phyloP scores from a whole-genome alignment of 1,140 invertebrate genomes.

The Tetramorium parvispinum region DNA sequence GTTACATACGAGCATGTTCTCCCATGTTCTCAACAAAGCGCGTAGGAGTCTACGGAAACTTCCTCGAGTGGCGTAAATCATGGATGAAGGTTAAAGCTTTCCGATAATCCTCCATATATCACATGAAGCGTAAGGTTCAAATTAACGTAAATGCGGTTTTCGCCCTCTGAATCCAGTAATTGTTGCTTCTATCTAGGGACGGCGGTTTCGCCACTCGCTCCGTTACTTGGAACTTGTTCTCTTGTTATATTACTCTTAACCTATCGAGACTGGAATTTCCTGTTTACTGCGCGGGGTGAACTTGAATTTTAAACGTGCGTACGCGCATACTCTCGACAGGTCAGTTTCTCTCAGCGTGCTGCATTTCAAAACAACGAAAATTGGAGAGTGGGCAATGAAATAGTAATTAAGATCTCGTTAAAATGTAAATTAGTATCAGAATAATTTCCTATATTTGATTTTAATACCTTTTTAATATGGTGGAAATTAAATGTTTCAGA shows the following conservation, averaged over 20 bases:
- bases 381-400: background rate
- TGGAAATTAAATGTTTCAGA: background rate
- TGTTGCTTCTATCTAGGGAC: constrained; percentile 48
- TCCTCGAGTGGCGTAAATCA: constrained; percentile 58
- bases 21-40: background rate
- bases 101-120: constrained; percentile 68
- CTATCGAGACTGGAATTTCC: constrained; percentile 37
- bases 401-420: background rate
- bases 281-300: background rate
- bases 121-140: constrained; percentile 18
- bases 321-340: background rate
- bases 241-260: constrained; percentile 51
- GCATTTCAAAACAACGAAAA: constrained; percentile 13
- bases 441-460: constrained; percentile 19
- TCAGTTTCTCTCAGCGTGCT: background rate
- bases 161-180: constrained; percentile 57
- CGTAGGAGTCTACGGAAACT: background rate
- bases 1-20: background rate
- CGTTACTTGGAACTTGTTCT: constrained; percentile 50
- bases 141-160: constrained; percentile 47
- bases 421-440: constrained; percentile 20
- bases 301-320: constrained; percentile 26
- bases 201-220: constrained; percentile 44
- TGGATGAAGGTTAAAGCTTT: constrained; percentile 31
- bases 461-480: background rate